Conservation (phyloP, 1,140 invertebrate genomes). For the Calliopsis andreniformis region DNA sequence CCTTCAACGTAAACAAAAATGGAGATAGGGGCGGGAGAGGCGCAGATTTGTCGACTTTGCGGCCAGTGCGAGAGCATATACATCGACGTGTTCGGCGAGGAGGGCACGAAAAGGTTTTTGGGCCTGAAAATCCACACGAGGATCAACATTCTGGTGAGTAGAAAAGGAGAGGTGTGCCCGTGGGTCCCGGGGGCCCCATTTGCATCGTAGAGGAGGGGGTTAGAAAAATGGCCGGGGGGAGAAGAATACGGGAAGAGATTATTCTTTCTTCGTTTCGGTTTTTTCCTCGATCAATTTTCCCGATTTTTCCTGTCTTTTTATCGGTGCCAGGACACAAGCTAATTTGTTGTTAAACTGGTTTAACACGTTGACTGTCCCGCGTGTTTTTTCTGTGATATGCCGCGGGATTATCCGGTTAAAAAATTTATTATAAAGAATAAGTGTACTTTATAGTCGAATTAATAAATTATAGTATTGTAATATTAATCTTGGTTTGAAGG, state of each 20-base stretch:
- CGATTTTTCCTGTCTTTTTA: background rate
- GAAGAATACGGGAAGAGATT: constrained; percentile 20
- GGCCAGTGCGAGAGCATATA: constrained; percentile 76
- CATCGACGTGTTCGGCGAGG: constrained; percentile 78
- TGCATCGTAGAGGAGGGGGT: constrained; percentile 59
- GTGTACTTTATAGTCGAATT: too few relatives aligned
- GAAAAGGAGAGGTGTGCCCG: constrained; percentile 20
- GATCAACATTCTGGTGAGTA: constrained; percentile 79
- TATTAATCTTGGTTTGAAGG: too few relatives aligned
- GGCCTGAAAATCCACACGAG: constrained; percentile 75
- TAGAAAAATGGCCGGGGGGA: constrained; percentile 68
- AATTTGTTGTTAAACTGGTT: too few relatives aligned
- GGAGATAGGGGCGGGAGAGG: constrained; percentile 75
- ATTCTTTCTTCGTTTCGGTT: background rate
- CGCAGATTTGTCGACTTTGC: constrained; percentile 77
- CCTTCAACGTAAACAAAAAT: constrained; percentile 75
- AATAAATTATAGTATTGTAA: too few relatives aligned
- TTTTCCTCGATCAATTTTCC: background rate
- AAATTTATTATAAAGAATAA: too few relatives aligned
- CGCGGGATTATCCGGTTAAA: too few relatives aligned
- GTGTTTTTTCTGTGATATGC: too few relatives aligned
- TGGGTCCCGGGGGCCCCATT: constrained; percentile 44
- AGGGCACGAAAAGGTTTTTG: constrained; percentile 73
- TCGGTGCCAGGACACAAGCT: too few relatives aligned
- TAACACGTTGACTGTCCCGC: too few relatives aligned